Percentiles rank a stretch among this genome's conserved stretches.
These are phyloP conservation scores for Ardeotis arabs DNA, from an alignment of 2,113 vertebrate genomes.

Conservation along the genomic window DNA sequence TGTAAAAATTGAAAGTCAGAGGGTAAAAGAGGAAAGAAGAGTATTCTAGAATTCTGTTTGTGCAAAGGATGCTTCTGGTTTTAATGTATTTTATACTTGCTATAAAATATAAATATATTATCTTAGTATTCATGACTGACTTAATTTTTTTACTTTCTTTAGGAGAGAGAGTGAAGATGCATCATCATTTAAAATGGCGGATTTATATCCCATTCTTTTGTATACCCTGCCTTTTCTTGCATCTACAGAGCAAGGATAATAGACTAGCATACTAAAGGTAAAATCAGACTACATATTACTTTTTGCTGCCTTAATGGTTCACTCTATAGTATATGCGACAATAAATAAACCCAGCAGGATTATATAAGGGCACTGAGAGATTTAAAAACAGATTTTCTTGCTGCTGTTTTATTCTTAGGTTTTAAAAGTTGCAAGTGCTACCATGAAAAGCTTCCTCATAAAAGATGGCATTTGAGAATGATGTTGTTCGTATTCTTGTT, in stretches of 20 bases:
- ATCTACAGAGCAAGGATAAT: not conserved
- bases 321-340: not conserved
- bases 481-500: not conserved
- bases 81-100: constrained; percentile 10
- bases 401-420: not conserved
- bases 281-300: not conserved
- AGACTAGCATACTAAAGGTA: not conserved
- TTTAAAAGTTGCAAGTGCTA: not conserved
- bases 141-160: constrained; percentile 23
- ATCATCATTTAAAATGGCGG: not conserved
- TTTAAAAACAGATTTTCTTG: not conserved
- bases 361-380: not conserved
- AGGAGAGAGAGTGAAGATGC: not conserved
- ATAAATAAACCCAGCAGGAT: not conserved
- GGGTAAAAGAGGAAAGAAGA: not conserved
- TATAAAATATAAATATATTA: constrained; percentile 32
- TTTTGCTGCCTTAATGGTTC: not conserved
- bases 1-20: not conserved
- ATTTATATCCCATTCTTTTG: not conserved
- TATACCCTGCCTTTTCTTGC: not conserved
- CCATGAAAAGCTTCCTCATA: not conserved
- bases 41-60: not conserved
- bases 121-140: not conserved
- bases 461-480: not conserved
- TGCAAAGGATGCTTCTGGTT: not conserved